Percentiles rank a stretch among this genome's conserved stretches.
phyloP scores from a whole-genome alignment of 2,888 invertebrate species.

The Falcaria lacertinaria region DNA sequence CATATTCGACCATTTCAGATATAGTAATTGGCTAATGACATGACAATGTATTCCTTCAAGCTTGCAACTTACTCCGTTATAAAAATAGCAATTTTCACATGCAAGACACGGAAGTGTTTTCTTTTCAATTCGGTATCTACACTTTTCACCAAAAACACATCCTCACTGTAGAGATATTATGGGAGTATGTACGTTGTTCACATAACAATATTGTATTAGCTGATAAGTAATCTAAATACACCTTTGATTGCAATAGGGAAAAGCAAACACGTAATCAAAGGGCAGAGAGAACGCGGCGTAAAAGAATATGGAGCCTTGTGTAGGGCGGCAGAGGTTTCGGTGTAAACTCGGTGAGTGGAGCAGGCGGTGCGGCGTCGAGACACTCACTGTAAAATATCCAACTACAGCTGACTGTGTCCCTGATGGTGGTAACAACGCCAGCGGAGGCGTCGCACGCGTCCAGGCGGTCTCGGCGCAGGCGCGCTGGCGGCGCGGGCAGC shows the following conservation, averaged over 20 bases:
- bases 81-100: not conserved
- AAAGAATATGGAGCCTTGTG: slow-evolving; percentile 32
- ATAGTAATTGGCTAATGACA: not conserved
- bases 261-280: slow-evolving; percentile 19
- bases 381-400: slow-evolving; percentile 88
- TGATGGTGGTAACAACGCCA: slow-evolving; percentile 80
- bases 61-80: not conserved
- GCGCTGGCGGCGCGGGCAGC: slow-evolving; percentile 63
- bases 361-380: slow-evolving; percentile 28
- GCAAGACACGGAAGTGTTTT: not conserved
- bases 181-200: not conserved
- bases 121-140: not conserved
- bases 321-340: slow-evolving; percentile 24
- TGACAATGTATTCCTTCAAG: not conserved
- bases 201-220: not conserved
- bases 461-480: slow-evolving; percentile 50
- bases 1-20: not conserved
- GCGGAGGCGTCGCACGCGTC: slow-evolving; percentile 78
- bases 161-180: not conserved
- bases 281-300: slow-evolving; percentile 22
- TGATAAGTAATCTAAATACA: not conserved
- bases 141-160: not conserved
- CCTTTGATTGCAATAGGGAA: slow-evolving; percentile 24
- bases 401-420: slow-evolving; percentile 85
- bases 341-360: slow-evolving; percentile 13